Evolutionary conservation across 2,888 invertebrate genomes (phyloP).

Genomic region (Acleris cristana): DNA sequence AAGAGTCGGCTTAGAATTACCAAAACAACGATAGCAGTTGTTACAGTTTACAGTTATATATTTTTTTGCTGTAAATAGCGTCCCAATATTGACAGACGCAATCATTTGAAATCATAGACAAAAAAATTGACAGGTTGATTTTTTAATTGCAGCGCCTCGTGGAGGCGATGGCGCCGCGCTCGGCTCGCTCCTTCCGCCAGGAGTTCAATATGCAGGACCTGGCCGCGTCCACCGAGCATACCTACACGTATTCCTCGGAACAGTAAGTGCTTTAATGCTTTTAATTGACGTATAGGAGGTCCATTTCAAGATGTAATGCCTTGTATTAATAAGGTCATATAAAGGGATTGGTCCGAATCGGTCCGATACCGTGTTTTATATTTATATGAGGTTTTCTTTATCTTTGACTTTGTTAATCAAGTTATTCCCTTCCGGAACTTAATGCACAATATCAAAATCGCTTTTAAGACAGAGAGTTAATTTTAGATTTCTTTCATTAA

Average conservation of each 20-base stretch:
- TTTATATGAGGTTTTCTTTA: too few species aligned
- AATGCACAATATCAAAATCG: too few species aligned
- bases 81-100: too few species aligned
- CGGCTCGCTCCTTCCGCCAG: slow-evolving; percentile 91
- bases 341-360: background rate
- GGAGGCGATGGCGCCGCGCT: slow-evolving; percentile 87
- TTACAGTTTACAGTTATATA: background rate
- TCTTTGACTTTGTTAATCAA: too few species aligned
- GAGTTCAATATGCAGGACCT: slow-evolving; percentile 91
- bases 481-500: too few species aligned
- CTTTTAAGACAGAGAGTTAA: too few species aligned
- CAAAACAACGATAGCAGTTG: background rate
- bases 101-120: too few species aligned
- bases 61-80: background rate
- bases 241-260: slow-evolving; percentile 85
- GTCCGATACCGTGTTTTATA: background rate
- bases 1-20: background rate
- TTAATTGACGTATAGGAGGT: background rate
- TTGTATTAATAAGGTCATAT: background rate
- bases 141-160: slow-evolving; percentile 84
- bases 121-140: background rate
- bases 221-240: slow-evolving; percentile 86
- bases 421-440: too few species aligned
- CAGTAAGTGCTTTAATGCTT: slow-evolving; percentile 81
- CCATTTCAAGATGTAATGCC: background rate